Percentiles rank a stretch among this genome's conserved stretches.
phyloP scores from a whole-genome alignment of 2,113 vertebrate genomes.

The Dicerorhinus sumatrensis region DNA sequence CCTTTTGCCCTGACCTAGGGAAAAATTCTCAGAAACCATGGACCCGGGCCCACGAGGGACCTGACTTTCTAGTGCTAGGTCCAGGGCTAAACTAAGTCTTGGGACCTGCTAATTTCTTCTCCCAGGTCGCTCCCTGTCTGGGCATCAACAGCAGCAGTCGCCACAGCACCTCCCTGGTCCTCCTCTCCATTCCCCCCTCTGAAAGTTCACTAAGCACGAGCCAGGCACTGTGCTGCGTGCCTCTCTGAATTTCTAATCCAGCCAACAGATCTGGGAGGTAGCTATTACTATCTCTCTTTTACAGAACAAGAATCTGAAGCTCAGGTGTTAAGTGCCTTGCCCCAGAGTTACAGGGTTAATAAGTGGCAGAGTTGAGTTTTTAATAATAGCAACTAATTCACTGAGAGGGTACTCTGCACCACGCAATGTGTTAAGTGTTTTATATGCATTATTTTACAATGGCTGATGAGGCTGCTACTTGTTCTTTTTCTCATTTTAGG shows the following conservation, averaged over 20 bases:
- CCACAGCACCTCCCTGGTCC: not conserved
- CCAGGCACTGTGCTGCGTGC: not conserved
- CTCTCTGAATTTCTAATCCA: not conserved
- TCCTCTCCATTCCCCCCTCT: not conserved
- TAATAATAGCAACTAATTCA: not conserved
- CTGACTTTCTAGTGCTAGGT: not conserved
- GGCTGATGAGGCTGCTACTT: not conserved
- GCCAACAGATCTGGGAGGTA: not conserved
- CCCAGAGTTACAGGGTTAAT: not conserved
- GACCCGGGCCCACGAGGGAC: not conserved
- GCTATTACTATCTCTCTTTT: not conserved
- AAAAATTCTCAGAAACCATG: slow-evolving; percentile 12
- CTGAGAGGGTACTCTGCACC: not conserved
- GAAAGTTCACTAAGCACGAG: not conserved
- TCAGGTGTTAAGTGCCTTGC: not conserved
- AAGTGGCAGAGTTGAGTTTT: not conserved
- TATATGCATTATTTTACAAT: not conserved
- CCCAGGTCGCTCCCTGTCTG: not conserved
- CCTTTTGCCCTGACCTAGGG: not conserved
- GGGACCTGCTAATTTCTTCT: not conserved
- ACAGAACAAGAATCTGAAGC: not conserved
- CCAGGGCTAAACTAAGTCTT: not conserved
- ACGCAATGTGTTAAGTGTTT: not conserved
- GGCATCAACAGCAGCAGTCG: not conserved
- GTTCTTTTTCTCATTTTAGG: not conserved